These are phyloP conservation scores for Thelaira solivaga DNA, from an alignment of 2,888 invertebrate species.

Conservation along the genomic window DNA sequence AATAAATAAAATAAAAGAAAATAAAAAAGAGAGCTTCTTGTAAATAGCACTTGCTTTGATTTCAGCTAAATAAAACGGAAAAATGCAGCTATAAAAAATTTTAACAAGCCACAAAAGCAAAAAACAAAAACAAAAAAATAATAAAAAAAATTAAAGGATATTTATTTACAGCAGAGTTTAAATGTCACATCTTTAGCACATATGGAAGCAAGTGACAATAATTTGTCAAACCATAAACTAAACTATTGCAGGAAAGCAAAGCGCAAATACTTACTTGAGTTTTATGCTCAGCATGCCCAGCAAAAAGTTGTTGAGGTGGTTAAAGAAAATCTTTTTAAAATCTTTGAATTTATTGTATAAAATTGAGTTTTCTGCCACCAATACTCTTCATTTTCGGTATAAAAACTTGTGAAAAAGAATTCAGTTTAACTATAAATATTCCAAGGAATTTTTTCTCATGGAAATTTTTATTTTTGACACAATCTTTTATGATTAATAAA, in stretches of 20 bases:
- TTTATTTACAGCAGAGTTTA: not conserved
- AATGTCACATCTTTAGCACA: constrained; percentile 31
- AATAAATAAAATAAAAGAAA: constrained; percentile 1
- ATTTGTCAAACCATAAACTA: constrained; percentile 33
- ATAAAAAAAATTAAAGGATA: constrained; percentile 5
- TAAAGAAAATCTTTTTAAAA: not conserved
- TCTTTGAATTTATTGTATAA: not conserved
- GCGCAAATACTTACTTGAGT: not conserved
- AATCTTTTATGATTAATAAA: no score
- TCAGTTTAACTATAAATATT: no score
- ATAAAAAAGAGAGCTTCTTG: constrained; percentile 22
- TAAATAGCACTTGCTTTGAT: constrained; percentile 48
- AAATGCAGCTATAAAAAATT: constrained; percentile 38
- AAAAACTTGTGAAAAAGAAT: no score
- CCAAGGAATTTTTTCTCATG: no score
- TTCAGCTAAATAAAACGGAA: not conserved
- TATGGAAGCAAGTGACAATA: constrained; percentile 40
- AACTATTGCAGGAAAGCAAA: not conserved
- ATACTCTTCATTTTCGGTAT: no score
- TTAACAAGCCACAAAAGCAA: constrained; percentile 15
- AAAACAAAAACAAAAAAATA: no score
- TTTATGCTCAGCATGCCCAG: not conserved
- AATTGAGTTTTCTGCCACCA: no score
- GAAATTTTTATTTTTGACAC: no score
- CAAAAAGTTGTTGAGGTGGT: not conserved